phyloP scores from a whole-genome alignment of 2,113 vertebrate genomes.

The Candoia aspera region DNA sequence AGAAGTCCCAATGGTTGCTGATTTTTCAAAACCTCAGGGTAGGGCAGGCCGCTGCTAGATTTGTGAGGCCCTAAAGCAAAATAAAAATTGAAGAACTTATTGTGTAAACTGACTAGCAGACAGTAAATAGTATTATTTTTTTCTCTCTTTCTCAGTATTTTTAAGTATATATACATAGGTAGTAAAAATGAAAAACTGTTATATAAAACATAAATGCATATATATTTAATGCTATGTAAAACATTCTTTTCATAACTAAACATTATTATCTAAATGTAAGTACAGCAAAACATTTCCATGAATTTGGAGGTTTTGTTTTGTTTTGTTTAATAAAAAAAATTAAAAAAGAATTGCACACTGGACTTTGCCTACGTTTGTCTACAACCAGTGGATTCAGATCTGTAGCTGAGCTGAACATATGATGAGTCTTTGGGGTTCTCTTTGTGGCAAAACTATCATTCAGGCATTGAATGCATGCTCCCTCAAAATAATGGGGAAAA shows the following conservation, averaged over 20 bases:
- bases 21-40: conserved; percentile 1
- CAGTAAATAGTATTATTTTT: neutral
- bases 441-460: neutral
- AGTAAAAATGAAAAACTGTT: conserved; percentile 2
- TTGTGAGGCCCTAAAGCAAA: conserved; percentile 3
- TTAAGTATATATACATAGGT: neutral
- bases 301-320: neutral
- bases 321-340: neutral
- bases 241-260: neutral
- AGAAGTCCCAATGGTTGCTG: neutral
- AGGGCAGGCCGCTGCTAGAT: neutral
- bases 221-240: neutral
- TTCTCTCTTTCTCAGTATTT: neutral
- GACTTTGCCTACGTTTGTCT: neutral
- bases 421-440: neutral
- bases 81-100: conserved; percentile 17
- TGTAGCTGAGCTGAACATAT: neutral
- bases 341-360: neutral
- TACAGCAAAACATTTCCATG: neutral
- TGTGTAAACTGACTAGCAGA: neutral
- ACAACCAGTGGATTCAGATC: neutral
- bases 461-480: neutral
- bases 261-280: neutral
- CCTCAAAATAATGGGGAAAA: neutral
- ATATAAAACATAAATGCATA: conserved; percentile 5